Conservation (phyloP, 2,797 vertebrate species). For the Emys orbicularis region DNA sequence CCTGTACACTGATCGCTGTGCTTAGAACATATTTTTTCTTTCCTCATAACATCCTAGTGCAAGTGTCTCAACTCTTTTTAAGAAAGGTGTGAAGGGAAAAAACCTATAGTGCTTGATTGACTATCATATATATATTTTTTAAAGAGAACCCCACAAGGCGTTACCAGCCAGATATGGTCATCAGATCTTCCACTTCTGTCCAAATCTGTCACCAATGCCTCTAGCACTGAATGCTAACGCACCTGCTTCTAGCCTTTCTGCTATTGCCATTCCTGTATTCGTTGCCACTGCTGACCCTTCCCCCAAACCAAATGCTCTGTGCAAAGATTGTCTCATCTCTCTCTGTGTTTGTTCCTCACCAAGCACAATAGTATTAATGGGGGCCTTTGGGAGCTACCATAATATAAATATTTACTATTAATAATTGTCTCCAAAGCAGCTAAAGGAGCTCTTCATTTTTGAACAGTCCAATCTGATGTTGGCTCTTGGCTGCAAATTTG, state of each 20-base stretch:
- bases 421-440: background rate
- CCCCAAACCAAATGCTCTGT: background rate
- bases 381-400: background rate
- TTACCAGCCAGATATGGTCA: background rate
- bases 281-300: background rate
- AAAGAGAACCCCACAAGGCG: too few relatives aligned
- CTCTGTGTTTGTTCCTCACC: background rate
- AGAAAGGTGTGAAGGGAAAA: background rate
- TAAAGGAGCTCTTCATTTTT: background rate
- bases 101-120: background rate
- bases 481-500: background rate
- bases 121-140: background rate
- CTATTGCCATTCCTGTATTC: background rate
- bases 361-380: background rate
- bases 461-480: background rate
- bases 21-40: background rate
- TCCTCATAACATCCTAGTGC: background rate
- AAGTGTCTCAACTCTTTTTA: background rate
- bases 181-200: background rate
- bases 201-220: background rate
- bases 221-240: background rate
- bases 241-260: background rate
- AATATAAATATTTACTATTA: background rate
- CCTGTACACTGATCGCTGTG: accelerated
- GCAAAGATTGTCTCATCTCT: background rate